Evolutionary conservation across 1,140 invertebrate species (phyloP), one percentile per base, ranked within the genome.

Genomic region (Drosophila subobscura): DNA sequence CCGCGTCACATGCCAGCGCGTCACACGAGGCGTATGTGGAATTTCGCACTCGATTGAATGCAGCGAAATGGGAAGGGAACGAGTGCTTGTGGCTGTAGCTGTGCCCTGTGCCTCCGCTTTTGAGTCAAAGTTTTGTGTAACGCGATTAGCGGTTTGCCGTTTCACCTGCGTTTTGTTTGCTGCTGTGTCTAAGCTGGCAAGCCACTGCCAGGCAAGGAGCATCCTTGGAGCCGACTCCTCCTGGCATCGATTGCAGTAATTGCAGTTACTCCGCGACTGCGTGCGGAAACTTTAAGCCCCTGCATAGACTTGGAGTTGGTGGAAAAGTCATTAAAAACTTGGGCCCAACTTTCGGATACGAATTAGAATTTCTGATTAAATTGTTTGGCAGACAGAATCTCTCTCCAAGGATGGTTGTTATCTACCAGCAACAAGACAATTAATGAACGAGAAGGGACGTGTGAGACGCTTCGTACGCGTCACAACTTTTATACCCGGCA

Each of bases 261-360:
- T 86, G 81, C 77, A 65, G 77, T 50, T 71, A 25, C 47, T 51
- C 41, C 46, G 40, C 41, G 27, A 45, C 71, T 79, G 27, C 6
- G 27, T 5, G 12, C 33, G 10, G 64, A 66, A 80, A 75, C 61
- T 67, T 56, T 72, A 53, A 40, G 46, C 44, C 16, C 16, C 16
- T 58, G 42, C 44, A 47, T 58, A 46, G 50, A 37, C 10, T 37
- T 37, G 40, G 40, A 84, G 47, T 83, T 86, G 50, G 65, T 86
- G 52, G 65, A 76, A 88, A 88, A 88, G 83, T 88, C 83, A 88
- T 88, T 88, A 88, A 88, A 88, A 88, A 88, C 75, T 86, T 85
- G 40, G 41, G 59, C 64, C 40, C 57, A 84, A 84, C 80, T 86
- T 86, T 86, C 72, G 61, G 73, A 78, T 79, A 63, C 60, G 74